Percentiles rank a stretch among this genome's conserved stretches.
phyloP scores from a whole-genome alignment of 2,888 invertebrate species.

The Dryomyza anilis region DNA sequence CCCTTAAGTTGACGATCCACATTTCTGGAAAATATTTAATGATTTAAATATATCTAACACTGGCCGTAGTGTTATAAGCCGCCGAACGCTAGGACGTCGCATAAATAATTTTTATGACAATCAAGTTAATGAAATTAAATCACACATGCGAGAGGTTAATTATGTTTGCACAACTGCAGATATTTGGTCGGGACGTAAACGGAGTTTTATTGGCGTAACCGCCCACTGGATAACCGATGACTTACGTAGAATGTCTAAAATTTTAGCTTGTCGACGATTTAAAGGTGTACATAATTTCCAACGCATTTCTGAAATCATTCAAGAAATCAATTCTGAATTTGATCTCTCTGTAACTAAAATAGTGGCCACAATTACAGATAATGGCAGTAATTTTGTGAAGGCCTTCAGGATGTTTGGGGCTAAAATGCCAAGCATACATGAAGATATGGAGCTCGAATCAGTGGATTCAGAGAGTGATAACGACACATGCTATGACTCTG shows the following conservation, averaged over 20 bases:
- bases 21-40: slow-evolving; percentile 13
- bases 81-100: not conserved
- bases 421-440: not conserved
- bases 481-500: too few species aligned
- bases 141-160: not conserved
- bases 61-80: slow-evolving; percentile 5
- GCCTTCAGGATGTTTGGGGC: slow-evolving; percentile 23
- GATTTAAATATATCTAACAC: not conserved
- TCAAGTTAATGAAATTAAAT: not conserved
- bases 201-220: slow-evolving; percentile 9
- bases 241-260: slow-evolving; percentile 9
- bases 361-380: slow-evolving; percentile 21
- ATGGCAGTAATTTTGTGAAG: slow-evolving; percentile 27
- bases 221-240: slow-evolving; percentile 19
- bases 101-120: not conserved
- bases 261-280: slow-evolving; percentile 9
- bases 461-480: too few species aligned
- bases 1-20: slow-evolving; percentile 23
- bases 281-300: not conserved
- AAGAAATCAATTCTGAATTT: slow-evolving; percentile 6
- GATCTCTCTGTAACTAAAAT: slow-evolving; percentile 16
- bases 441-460: not conserved
- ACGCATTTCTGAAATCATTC: not conserved
- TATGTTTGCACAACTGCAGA: slow-evolving; percentile 18
- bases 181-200: slow-evolving; percentile 3